Base-by-base conservation (phyloP, 2,113 vertebrate species). In the Seriola rivoliana region DNA sequence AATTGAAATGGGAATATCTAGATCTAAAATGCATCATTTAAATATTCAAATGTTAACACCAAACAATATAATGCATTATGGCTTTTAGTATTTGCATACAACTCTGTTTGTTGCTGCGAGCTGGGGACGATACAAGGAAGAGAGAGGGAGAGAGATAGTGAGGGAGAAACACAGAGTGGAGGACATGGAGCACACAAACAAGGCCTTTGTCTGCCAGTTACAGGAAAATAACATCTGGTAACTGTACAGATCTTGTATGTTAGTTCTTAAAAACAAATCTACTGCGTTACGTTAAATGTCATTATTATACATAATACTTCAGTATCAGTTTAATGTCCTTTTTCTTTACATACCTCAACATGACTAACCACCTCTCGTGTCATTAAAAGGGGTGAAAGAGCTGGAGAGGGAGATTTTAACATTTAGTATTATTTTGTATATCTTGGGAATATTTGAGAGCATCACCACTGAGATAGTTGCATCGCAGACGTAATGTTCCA, bases 31-130 rank as follows among this genome's bases (percentile, higher is more conserved):
- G 19, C 65, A 57, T 38, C 70, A 93, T 95, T 95, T 95, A 86
- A 95, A 95, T 95, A 95, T 95, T 95, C 94, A 96, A 96, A 95
- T 94, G 78, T 82, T 85, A 85, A 90, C 87, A 89, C 81, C 91
- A 94, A 95, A 95, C 93, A 94, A 90, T 94, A 82, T 87, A 85
- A 84, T 84, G 88, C 84, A 82, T 89, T 84, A 85, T 90, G 87
- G 89, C 85, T 93, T 78, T 90, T 74, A 80, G 66, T 81, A 92
- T 96, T 95, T 95, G 93, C 95, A 93, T 96, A 91, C 91, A 92
- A 93, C 91, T 88, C 84, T 92, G 91, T 95, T 95, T 94, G 93
- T 88, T 91, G 73, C 86, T 80, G 71, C 62, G 80, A 79, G 75
- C 81, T 25, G 54, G 14, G 79, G 80, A 59, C 76, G 65, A 80